phyloP scores from a whole-genome alignment of 2,888 invertebrate species.

The Gymnocheta viridis region DNA sequence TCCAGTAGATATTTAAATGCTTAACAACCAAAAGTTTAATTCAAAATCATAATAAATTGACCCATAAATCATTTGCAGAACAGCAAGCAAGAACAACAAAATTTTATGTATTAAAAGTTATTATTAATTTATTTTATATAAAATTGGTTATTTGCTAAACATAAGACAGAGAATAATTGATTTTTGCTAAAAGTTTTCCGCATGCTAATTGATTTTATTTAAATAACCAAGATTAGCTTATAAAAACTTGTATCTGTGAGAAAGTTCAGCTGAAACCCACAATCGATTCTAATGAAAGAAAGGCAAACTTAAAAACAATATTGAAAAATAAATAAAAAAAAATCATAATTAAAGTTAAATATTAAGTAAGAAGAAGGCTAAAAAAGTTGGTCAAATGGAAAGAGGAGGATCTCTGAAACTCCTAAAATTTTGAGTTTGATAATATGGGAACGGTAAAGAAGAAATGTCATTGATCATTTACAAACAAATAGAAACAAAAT shows the following conservation, averaged over 20 bases:
- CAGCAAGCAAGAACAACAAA: neutral
- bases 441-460: too few relatives aligned
- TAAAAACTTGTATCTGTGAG: neutral
- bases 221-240: neutral
- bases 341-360: neutral
- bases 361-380: neutral
- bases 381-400: too few relatives aligned
- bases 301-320: neutral
- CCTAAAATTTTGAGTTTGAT: neutral
- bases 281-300: neutral
- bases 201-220: slow-evolving; percentile 39
- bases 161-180: slow-evolving; percentile 15
- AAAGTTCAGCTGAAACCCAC: neutral
- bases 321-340: neutral
- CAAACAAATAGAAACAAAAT: too few relatives aligned
- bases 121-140: slow-evolving; percentile 43
- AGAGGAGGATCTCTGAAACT: neutral
- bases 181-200: slow-evolving; percentile 33
- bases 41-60: slow-evolving; percentile 51
- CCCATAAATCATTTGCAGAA: slow-evolving; percentile 58
- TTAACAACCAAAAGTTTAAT: slow-evolving; percentile 1
- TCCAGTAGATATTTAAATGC: slow-evolving; percentile 20
- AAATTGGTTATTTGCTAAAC: slow-evolving; percentile 15
- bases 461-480: too few relatives aligned
- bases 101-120: slow-evolving; percentile 39